Base-by-base conservation (phyloP, 2,888 invertebrate species). In the Philaethria dido region DNA sequence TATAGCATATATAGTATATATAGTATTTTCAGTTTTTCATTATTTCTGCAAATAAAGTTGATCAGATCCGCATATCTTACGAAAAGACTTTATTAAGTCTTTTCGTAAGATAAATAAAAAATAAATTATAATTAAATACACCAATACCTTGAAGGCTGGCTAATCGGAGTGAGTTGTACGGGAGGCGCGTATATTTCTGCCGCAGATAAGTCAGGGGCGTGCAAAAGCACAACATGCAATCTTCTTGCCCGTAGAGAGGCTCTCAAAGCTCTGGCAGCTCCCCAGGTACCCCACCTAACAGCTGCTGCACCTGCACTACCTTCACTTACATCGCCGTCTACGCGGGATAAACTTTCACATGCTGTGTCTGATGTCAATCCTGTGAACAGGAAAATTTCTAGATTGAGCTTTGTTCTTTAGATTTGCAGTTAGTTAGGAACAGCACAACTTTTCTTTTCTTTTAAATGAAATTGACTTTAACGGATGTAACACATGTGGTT, bases 271-370 rank as follows among this genome's bases (percentile, higher is more conserved):
- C 95, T 94, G 69, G 96, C 96, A 5, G 96, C 97, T 65, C 96
- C 97, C 87, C 96, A 96, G 16, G 97, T 96, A 8, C 96, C 97
- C 85, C 95, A 95, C 44, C 96, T 93, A 0, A 94, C 95, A 0
- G 94, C 94, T 0, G 93, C 93, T 0, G 90, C 89, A 16, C 87
- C 89, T 0, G 92, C 93, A 71, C 80, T 79, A 18, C 80, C 79
- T 69, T 91, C 91, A 6, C 84, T 78, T 11, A 76, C 72, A 25
- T 85, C 88, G 4, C 79, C 80, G 39, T 86, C 88, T 2, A 79
- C 70, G 3, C 86, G 86, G 9, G 86, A 79, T 5, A 89, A 75
- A 69, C 82, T 86, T 68, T 91, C 92, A 77, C 90, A 90, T 29
- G 88, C 90, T 66, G 92, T 92, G 78, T 92, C 92, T 57, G 92